phyloP scores from a whole-genome alignment of 2,888 invertebrate genomes.

The Lasioglossum villosulum region DNA sequence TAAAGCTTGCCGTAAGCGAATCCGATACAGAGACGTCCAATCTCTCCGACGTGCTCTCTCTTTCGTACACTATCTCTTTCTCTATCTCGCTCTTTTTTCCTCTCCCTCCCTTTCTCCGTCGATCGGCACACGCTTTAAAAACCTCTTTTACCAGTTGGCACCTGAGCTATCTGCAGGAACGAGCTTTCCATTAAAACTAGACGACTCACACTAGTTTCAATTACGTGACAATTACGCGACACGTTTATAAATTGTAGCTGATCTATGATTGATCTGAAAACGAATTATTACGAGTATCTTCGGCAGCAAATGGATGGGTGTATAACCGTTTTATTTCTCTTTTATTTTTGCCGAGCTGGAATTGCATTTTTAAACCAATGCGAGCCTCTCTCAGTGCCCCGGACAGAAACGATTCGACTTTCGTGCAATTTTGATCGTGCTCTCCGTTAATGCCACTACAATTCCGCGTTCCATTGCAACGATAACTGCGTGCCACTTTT shows the following conservation, averaged over 20 bases:
- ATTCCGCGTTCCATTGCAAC: not conserved
- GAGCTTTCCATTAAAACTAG: slow-evolving; percentile 60
- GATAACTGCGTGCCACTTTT: not conserved
- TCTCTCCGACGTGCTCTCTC: slow-evolving; percentile 34
- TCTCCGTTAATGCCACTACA: not conserved
- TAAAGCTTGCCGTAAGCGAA: slow-evolving; percentile 62
- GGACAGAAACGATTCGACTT: slow-evolving; percentile 27
- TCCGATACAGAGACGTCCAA: slow-evolving; percentile 68
- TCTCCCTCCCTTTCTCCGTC: slow-evolving; percentile 23
- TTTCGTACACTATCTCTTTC: slow-evolving; percentile 40
- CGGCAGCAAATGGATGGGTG: not conserved
- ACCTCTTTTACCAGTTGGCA: slow-evolving; percentile 30
- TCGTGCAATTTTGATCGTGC: not conserved
- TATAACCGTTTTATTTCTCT: not conserved
- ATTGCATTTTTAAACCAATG: not conserved
- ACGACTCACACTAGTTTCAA: not conserved
- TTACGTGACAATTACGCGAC: not conserved
- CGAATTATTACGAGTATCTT: not conserved
- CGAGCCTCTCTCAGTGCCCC: not conserved
- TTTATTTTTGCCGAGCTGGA: not conserved
- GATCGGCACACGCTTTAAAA: slow-evolving; percentile 30
- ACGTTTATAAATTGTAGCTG: not conserved
- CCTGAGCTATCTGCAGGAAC: slow-evolving; percentile 60
- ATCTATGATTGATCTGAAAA: not conserved
- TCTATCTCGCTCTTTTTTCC: not conserved